phyloP scores from a whole-genome alignment of 2,888 invertebrate genomes.

The Plusia festucae region DNA sequence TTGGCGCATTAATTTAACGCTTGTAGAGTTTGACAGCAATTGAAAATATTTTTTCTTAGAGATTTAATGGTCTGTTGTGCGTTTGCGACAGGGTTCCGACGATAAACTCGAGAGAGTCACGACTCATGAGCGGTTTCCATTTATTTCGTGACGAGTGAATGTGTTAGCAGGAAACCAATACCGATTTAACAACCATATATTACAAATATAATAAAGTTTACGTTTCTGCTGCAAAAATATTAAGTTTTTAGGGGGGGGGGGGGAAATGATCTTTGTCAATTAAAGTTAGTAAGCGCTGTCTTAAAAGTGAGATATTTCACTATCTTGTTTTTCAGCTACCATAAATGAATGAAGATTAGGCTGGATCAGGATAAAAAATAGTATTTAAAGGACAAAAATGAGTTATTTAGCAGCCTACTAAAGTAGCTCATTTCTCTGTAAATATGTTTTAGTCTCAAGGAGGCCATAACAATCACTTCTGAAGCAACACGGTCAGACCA shows the following conservation, averaged over 20 bases:
- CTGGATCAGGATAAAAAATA: no score
- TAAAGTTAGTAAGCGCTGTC: no score
- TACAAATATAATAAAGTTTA: conserved; percentile 1
- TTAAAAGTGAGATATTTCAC: no score
- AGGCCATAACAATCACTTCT: neutral
- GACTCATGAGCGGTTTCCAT: conserved; percentile 5
- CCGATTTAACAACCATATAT: neutral
- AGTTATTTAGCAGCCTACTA: no score
- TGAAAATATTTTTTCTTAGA: conserved; percentile 18
- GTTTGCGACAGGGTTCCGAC: conserved; percentile 19
- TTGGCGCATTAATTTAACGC: conserved; percentile 18
- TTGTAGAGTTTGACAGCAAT: conserved; percentile 12
- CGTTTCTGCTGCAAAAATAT: neutral
- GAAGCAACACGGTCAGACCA: conserved; percentile 5
- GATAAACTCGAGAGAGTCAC: conserved; percentile 12
- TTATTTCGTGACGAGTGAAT: neutral
- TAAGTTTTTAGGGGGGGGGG: no score
- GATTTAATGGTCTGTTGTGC: conserved; percentile 8
- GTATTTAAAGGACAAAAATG: no score
- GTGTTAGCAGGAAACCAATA: conserved; percentile 1
- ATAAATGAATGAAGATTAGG: neutral
- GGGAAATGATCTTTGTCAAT: no score
- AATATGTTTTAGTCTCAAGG: neutral
- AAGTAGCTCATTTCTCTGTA: no score
- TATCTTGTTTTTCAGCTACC: neutral